A percentile compares a stretch with the other conserved stretches of the same genome.
Evolutionary conservation across 1,140 invertebrate genomes (phyloP).

Genomic region (Patella vulgata): DNA sequence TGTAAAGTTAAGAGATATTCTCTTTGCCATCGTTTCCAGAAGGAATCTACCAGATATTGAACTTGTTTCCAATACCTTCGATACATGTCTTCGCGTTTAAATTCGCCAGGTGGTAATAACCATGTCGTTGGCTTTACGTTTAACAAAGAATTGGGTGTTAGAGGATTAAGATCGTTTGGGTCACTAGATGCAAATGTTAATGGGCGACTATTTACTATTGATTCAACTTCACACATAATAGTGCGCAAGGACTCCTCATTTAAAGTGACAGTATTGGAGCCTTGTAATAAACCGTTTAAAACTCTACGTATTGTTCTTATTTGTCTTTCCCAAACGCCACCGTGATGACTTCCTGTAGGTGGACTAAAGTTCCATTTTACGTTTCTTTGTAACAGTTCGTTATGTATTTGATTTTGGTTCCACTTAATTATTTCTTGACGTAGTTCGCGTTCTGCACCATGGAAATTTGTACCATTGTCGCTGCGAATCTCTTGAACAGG

Average conservation of each 20-base stretch:
- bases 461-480: conserved; percentile 45
- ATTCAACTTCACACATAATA: conserved; percentile 27
- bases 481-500: conserved; percentile 15
- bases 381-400: conserved; percentile 7
- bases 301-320: conserved; percentile 6
- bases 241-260: conserved; percentile 20
- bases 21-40: conserved; percentile 35
- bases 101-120: conserved; percentile 20
- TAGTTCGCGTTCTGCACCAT: conserved; percentile 45
- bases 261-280: conserved; percentile 6
- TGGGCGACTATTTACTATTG: conserved; percentile 12
- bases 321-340: conserved; percentile 66
- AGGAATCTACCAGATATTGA: conserved; percentile 38
- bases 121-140: too few species aligned
- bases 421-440: conserved; percentile 6
- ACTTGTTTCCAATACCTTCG: conserved; percentile 34
- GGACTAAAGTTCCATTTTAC: conserved; percentile 66
- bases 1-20: conserved; percentile 29
- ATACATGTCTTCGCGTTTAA: conserved; percentile 28
- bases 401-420: conserved; percentile 8
- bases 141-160: background rate
- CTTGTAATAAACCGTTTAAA: conserved; percentile 2
- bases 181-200: background rate
- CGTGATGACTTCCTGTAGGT: conserved; percentile 37
- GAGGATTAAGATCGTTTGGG: background rate